Percentiles rank a stretch among this genome's conserved stretches.
phyloP scores from a whole-genome alignment of 53 echinoderm and acorn worm species.

The Actinopyga echinites region DNA sequence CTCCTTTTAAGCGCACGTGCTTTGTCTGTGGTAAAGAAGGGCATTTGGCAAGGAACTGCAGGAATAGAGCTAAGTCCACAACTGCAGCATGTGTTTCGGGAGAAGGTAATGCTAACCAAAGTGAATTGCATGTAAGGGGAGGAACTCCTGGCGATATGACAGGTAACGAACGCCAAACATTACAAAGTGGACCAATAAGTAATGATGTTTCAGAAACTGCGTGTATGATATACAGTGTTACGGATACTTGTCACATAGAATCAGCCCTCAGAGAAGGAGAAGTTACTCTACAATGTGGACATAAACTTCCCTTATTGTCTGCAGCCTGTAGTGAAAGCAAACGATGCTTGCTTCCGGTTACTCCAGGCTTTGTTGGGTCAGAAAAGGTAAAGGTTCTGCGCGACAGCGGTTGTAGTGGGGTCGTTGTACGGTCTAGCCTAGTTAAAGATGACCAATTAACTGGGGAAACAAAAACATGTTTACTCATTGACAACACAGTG shows the following conservation, averaged over 20 bases:
- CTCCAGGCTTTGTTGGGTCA: not conserved
- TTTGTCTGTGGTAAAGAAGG: constrained; percentile 33
- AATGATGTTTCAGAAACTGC: no score
- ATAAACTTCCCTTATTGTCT: no score
- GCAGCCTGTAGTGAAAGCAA: no score
- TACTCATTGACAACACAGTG: constrained; percentile 52
- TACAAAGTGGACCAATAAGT: no score
- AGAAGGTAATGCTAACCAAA: not conserved
- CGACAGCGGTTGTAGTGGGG: constrained; percentile 61
- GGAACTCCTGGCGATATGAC: no score
- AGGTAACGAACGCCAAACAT: no score
- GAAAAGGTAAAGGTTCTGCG: constrained; percentile 29
- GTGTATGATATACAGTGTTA: no score
- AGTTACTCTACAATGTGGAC: no score
- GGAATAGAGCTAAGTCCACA: not conserved
- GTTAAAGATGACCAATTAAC: not conserved
- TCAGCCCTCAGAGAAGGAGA: no score
- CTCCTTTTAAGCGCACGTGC: not conserved
- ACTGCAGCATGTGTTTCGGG: not conserved
- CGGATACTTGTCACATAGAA: no score
- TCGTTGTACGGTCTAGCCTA: constrained; percentile 20
- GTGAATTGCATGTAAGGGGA: no score
- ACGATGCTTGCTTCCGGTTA: no score
- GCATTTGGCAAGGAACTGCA: constrained; percentile 37
- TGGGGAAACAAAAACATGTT: not conserved